Percentiles rank a stretch among this genome's conserved stretches.
phyloP scores from a whole-genome alignment of 2,888 invertebrate genomes.

The Coecobrya sp. region DNA sequence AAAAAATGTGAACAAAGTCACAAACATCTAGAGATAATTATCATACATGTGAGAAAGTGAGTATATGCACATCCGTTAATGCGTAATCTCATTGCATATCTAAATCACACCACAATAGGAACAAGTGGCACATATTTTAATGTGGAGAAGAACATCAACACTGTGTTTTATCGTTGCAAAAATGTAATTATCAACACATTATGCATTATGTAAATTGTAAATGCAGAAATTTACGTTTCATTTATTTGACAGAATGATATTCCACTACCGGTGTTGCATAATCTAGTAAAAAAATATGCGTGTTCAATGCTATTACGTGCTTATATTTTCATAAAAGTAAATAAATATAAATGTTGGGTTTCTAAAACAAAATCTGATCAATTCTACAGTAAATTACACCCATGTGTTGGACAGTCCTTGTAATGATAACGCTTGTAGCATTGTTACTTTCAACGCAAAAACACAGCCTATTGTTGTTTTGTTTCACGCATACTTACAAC shows the following conservation, averaged over 20 bases:
- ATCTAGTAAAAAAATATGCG: not conserved
- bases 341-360: not conserved
- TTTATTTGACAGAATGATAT: not conserved
- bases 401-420: not conserved
- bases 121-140: not conserved
- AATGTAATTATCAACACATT: constrained; percentile 23
- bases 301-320: constrained; percentile 28
- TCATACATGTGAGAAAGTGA: constrained; percentile 1
- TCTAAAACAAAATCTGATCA: constrained; percentile 16
- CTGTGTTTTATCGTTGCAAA: constrained; percentile 27
- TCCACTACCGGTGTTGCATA: constrained; percentile 66
- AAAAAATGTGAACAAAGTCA: constrained; percentile 11
- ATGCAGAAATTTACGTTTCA: constrained; percentile 14
- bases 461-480: not conserved
- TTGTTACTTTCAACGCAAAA: not conserved
- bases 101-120: not conserved
- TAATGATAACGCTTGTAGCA: not conserved
- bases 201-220: not conserved
- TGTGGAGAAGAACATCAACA: not conserved
- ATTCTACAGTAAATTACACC: not conserved
- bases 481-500: not conserved
- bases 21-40: not conserved
- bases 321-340: not conserved
- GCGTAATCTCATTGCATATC: not conserved
- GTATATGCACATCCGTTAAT: constrained; percentile 1